Conservation (phyloP, 2,113 vertebrate genomes). For the Dicentrarchus labrax region DNA sequence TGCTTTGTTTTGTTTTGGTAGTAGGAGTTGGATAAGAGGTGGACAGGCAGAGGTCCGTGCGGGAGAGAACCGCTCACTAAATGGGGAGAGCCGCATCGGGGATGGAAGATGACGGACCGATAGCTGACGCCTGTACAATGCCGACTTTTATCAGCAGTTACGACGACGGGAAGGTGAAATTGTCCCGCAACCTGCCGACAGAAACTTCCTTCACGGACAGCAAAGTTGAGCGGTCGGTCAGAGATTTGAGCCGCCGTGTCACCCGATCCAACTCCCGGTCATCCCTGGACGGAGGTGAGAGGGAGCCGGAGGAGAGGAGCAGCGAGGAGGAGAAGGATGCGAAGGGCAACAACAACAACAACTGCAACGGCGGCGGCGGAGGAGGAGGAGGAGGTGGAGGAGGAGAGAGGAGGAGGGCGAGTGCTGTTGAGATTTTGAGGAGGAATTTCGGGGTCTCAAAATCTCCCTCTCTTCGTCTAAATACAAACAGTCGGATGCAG, state of each 20-base stretch:
- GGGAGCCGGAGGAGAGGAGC: conserved; percentile 49
- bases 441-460: conserved; percentile 75
- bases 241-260: conserved; percentile 68
- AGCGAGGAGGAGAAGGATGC: conserved; percentile 63
- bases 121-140: conserved; percentile 72
- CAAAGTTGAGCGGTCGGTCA: conserved; percentile 72
- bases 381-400: conserved; percentile 31
- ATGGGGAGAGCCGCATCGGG: conserved; percentile 84
- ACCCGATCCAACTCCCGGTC: conserved; percentile 49
- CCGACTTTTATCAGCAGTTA: conserved; percentile 74
- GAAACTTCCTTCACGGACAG: conserved; percentile 67
- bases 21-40: conserved; percentile 47
- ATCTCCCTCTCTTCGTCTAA: conserved; percentile 40
- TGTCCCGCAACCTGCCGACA: conserved; percentile 63
- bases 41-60: conserved; percentile 27
- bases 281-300: conserved; percentile 46
- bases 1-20: conserved; percentile 81
- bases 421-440: conserved; percentile 76
- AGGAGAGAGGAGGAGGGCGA: conserved; percentile 72
- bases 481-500: conserved; percentile 50
- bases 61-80: conserved; percentile 56
- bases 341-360: conserved; percentile 74
- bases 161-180: conserved; percentile 70
- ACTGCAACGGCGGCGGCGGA: conserved; percentile 70
- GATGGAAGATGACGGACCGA: conserved; percentile 90